Evolutionary conservation across 2,113 vertebrate species (phyloP), one percentile per base, ranked within the genome.

Genomic region (Corythaixoides concolor): DNA sequence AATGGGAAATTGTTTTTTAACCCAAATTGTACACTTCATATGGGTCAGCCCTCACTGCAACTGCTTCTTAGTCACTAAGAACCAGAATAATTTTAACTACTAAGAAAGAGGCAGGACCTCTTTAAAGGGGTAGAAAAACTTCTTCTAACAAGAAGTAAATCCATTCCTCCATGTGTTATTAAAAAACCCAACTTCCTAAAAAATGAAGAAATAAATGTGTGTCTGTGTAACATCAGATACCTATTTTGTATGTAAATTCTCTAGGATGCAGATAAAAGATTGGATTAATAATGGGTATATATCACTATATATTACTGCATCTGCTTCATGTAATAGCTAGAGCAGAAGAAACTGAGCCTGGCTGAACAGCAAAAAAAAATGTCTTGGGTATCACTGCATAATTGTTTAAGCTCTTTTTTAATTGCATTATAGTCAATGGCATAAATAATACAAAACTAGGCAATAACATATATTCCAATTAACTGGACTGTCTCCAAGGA

Each of bases 401-500:
- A 23, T 32, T 62, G 52, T 78, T 79, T 67, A 86, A 79, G 55
- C 63, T 9, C 20, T 85, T 76, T 84, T 95, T 32, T 7, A 90
- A 96, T 68, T 96, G 92, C 50, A 55, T 75, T 95, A 74, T 26
- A 84, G 43, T 75, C 80, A 92, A 45, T 37, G 72, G 41, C 50
- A 95, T 81, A 88, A 96, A 90, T 92, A 95, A 94, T 64, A 70
- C 56, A 89, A 72, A 94, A 94, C 73, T 84, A 95, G 76, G 90
- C 68, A 92, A 88, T 86, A 96, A 81, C 85, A 92, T 96, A 93
- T 68, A 96, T 96, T 94, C 85, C 89, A 96, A 94, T 96, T 97
- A 96, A 93, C 60, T 66, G 83, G 76, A 90, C 89, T 87, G 92
- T 86, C 76, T 94, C 73, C 67, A 88, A 95, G 79, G 53, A 92